Conservation (phyloP, 2,888 invertebrate species). For the Synanthedon myopaeformis region DNA sequence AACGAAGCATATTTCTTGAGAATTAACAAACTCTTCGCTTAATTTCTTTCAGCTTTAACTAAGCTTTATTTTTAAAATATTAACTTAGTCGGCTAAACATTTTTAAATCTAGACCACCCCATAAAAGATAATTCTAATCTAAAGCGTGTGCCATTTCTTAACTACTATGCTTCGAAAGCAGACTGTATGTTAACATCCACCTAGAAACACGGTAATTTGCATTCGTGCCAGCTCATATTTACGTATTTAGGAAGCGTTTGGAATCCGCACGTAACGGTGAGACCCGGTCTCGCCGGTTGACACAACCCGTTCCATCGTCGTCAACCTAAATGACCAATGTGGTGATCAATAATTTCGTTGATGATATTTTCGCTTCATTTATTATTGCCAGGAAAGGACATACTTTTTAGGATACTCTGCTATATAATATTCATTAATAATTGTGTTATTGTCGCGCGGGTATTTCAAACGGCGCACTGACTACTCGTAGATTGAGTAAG, state of each 20-base stretch:
- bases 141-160: neutral
- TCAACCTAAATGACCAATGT: neutral
- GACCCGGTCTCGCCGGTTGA: conserved; percentile 19
- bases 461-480: too few species aligned
- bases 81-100: too few species aligned
- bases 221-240: conserved; percentile 35
- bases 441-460: too few species aligned
- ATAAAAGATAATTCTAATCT: neutral
- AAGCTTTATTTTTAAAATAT: too few species aligned
- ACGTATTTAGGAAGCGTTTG: conserved; percentile 44
- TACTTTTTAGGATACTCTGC: too few species aligned
- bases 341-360: neutral
- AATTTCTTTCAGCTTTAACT: too few species aligned
- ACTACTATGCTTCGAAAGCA: neutral
- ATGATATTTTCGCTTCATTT: neutral
- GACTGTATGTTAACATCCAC: conserved; percentile 17
- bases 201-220: conserved; percentile 47
- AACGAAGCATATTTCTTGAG: too few species aligned
- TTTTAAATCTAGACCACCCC: too few species aligned
- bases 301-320: conserved; percentile 14
- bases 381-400: neutral
- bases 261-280: conserved; percentile 48
- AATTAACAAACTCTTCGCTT: too few species aligned
- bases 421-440: too few species aligned
- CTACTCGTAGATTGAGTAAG: too few species aligned